A percentile compares a stretch with the other conserved stretches of the same genome.
Evolutionary conservation across 2,888 invertebrate species (phyloP).

Genomic region (Apodemia duryi): DNA sequence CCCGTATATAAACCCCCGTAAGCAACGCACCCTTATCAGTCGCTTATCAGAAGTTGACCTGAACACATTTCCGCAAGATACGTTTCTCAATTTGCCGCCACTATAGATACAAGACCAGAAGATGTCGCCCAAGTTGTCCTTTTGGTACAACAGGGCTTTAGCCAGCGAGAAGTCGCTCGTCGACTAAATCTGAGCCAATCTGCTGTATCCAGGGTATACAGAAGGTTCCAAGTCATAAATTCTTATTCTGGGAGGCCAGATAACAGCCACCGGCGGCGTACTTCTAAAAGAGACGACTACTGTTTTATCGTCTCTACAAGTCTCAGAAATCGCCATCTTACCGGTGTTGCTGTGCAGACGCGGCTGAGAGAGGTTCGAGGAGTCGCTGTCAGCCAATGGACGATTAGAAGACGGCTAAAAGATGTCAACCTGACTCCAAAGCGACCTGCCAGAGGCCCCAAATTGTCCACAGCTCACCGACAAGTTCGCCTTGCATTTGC

Average conservation of each 20-base stretch:
- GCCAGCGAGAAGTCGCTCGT: no score
- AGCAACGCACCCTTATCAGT: no score
- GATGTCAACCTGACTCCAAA: neutral
- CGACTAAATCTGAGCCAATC: no score
- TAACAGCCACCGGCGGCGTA: neutral
- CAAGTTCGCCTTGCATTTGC: neutral
- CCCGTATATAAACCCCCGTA: no score
- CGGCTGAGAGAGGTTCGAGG: constrained; percentile 20
- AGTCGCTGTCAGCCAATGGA: constrained; percentile 16
- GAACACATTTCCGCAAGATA: no score
- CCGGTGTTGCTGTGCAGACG: constrained; percentile 24
- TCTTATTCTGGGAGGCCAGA: neutral
- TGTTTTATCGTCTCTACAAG: constrained; percentile 14
- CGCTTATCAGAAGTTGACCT: no score
- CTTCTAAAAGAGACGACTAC: neutral
- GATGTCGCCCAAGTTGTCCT: no score
- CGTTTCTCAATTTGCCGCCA: no score
- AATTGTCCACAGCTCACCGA: neutral
- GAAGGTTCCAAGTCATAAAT: neutral
- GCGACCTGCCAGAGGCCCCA: neutral
- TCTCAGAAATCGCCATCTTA: constrained; percentile 19
- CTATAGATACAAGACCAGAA: no score
- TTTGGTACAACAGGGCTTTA: no score
- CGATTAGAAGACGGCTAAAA: constrained; percentile 16
- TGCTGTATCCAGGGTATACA: neutral